Evolutionary conservation across 2,888 invertebrate species (phyloP).

Genomic region (Drosophila bunnanda): DNA sequence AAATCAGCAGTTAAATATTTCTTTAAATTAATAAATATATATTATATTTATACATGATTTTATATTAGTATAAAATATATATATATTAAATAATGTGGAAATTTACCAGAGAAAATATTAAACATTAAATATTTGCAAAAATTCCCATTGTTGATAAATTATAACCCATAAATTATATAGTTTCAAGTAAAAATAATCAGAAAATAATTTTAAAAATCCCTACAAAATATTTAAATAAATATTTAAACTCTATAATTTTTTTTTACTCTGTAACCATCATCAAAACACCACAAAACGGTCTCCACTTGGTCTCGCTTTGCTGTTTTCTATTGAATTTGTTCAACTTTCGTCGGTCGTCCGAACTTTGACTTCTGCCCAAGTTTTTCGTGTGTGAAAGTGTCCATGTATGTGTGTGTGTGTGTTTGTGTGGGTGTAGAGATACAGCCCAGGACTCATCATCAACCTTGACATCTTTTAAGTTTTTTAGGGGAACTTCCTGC

Average conservation of each 20-base stretch:
- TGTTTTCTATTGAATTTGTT: conserved; percentile 57
- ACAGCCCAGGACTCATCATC: conserved; percentile 30
- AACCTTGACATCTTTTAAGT: conserved; percentile 73
- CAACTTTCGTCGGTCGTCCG: conserved; percentile 55
- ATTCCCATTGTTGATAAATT: too few relatives aligned
- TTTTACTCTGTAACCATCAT: conserved; percentile 8
- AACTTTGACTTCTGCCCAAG: conserved; percentile 68
- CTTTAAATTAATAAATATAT: too few relatives aligned
- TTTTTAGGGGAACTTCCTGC: conserved; percentile 32
- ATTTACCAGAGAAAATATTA: too few relatives aligned
- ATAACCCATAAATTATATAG: too few relatives aligned
- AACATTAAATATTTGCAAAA: too few relatives aligned
- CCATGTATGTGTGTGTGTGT: neutral
- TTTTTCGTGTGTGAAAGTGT: conserved; percentile 13
- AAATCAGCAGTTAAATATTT: too few relatives aligned
- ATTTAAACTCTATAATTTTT: neutral
- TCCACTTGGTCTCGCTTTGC: conserved; percentile 37
- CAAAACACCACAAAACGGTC: conserved; percentile 27
- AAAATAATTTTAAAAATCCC: neutral
- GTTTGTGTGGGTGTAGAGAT: neutral
- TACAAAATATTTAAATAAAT: neutral
- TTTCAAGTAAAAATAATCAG: too few relatives aligned
- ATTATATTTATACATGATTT: too few relatives aligned
- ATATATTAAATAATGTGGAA: too few relatives aligned
- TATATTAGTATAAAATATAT: too few relatives aligned